Evolutionary conservation across 2,113 vertebrate species (phyloP), one percentile per base, ranked within the genome.

Genomic region (Petromus typicus): DNA sequence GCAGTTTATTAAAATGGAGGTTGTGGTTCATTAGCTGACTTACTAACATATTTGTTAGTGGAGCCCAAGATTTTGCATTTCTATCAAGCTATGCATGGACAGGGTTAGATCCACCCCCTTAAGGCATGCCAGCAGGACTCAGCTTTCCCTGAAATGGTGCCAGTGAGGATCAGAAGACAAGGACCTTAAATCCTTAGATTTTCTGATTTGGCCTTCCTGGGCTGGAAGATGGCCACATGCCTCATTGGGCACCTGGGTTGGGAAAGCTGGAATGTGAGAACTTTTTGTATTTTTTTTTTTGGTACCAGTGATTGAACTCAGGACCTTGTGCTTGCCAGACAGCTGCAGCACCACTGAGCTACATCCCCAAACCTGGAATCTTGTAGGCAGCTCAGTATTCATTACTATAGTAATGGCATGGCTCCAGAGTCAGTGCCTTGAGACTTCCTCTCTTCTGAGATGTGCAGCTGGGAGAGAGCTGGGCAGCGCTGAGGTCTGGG

Each of bases 111-210:
- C 22, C 32, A 27, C 30, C 4, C 5, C 20, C 43, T 34, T 13
- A 23, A 75, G 81, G 5, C 13, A 11, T 25, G 37, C 7, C 5
- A 57, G 32, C 45, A 40, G 4, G 20, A 56, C 69, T 64, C 3
- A 0, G n/a, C n/a, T 79, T 18, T 3, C 2, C n/a, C 34, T 22
- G 32, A 48, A 61, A 57, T 43, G 61, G 34, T 27, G 20, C 1
- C 14, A 9, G 17, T 25, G 48, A 34, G 7, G 27, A n/a, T 27
- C 18, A 30, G 51, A 75, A 92, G 57, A 67, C 67, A 18, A 4
- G 3, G 73, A 5, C n/a, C n/a, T 82, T 17, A n/a, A 54, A 11
- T 3, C 18, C 37, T 48, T 0, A 0, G 8, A 16, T 40, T 48
- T 51, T 84, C 63, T 76, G 57, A 57, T 23, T 63, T 1, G 4